phyloP scores from a whole-genome alignment of 1,140 invertebrate genomes.

The Heliothis virescens region DNA sequence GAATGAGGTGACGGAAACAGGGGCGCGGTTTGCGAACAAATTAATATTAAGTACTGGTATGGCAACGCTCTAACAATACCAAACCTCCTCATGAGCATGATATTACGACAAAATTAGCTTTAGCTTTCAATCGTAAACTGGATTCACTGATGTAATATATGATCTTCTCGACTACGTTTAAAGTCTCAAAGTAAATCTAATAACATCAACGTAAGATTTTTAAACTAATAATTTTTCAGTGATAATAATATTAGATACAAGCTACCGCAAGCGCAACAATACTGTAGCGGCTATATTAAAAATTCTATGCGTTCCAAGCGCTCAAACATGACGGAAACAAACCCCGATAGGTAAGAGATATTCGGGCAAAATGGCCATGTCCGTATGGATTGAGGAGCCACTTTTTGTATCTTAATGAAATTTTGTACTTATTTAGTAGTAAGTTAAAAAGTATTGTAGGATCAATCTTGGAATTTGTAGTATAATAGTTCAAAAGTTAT shows the following conservation, averaged over 20 bases:
- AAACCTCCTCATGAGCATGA: neutral
- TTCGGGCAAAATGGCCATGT: constrained; percentile 24
- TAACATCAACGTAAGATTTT: neutral
- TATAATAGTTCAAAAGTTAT: no score
- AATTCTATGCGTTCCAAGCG: constrained; percentile 1
- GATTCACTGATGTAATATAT: no score
- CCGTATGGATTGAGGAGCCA: no score
- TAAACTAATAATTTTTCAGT: neutral
- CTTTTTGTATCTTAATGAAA: no score
- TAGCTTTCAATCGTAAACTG: no score
- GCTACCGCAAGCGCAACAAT: neutral
- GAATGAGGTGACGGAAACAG: constrained; percentile 80
- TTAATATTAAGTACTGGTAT: constrained; percentile 71
- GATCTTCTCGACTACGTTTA: no score
- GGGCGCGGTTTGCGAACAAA: constrained; percentile 75
- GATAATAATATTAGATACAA: neutral
- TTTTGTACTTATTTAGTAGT: no score
- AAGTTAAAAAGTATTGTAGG: no score
- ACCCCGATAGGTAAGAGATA: constrained; percentile 30
- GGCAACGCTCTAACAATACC: constrained; percentile 47
- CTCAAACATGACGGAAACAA: constrained; percentile 28
- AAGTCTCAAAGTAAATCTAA: no score
- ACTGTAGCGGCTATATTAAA: neutral
- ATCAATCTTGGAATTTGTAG: no score
- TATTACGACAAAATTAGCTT: neutral